Base-by-base conservation (phyloP, 2,797 vertebrate genomes). In the Sebastes nivosus region DNA sequence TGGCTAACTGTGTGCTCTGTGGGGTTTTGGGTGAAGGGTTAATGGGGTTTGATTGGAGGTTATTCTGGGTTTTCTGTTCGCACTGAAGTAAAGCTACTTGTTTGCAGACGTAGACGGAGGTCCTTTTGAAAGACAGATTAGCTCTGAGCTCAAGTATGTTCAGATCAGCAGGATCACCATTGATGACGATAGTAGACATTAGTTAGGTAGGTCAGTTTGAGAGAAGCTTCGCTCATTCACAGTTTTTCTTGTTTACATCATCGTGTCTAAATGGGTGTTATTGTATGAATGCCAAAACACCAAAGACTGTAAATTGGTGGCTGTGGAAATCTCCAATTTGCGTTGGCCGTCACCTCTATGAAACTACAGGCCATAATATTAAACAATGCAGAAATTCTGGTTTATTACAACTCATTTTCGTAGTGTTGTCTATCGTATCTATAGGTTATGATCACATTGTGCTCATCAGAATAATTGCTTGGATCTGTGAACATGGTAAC, bases 21-120 rank as follows among this genome's bases (percentile, higher is more conserved):
- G 64, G 57, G 85, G 60, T 79, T 84, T 85, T 75, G 77, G 89
- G 77, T 87, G 82, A 93, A 84, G 36, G 83, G 80, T 92, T 84
- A 88, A 81, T 22, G 12, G 70, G 80, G 75, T 80, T 82, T 87
- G 71, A 74, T 60, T 77, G 67, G 65, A 68, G 32, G 72, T 75
- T 90, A 83, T 89, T 89, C 59, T 77, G 63, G 65, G 85, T 79
- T 88, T 88, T 86, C n/a, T 69, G 67, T 80, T 50, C 16, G 8
- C 50, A 50, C 52, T 54, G 71, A 66, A 20, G 79, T 72, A 88
- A 90, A 91, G 89, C 87, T 81, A 30, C 89, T 91, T 90, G 86
- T 75, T 84, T 24, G 34, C 54, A 55, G 36, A 55, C 8, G 32
- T 59, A 77, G 70, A 69, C 72, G 61, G 79, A 65, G 80, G 61